Base-by-base conservation (phyloP, 1,140 invertebrate species). In the Anagrus nilaparvatae region DNA sequence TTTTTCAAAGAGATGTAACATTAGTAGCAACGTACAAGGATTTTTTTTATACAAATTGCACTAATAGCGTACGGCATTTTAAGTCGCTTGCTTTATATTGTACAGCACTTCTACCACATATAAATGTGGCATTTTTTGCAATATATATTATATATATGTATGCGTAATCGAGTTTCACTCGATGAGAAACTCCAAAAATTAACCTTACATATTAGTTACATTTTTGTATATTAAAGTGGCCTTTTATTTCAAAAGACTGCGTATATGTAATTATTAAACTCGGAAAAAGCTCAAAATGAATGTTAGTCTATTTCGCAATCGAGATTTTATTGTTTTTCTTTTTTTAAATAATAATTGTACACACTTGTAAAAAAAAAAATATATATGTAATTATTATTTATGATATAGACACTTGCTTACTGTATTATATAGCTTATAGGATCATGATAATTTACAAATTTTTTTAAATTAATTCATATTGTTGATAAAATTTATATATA, bases 351-450 rank as follows among this genome's bases (percentile, higher is more conserved):
- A 14, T 30, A 30, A 8, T 13, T 30, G 5, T 5, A 7, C 16
- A 6, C 16, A 30, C 16, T 5, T 6, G 16, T 8, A 30, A 30
- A n/a, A 14, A 30, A 30, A 8, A 30, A 13, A 13, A 30, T 5
- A 28, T 12, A 16, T 16, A 24, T 42, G 5, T 30, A n/a, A n/a
- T n/a, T n/a, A n/a, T n/a, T n/a, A n/a, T n/a, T n/a, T n/a, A n/a
- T n/a, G 52, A 54, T 54, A 58, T 61, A 61, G 55, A 41, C 52
- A 59, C 58, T 55, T 63, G 61, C 60, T 65, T 63, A 61, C 53
- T 63, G 56, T 63, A 65, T 57, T 60, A 61, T 59, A 63, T 61
- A 61, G 52, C 57, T 55, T 59, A 53, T 52, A 61, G 56, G 56
- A 47, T n/a, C n/a, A n/a, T n/a, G n/a, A n/a, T n/a, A n/a, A n/a